A percentile compares a stretch with the other conserved stretches of the same genome.
These are phyloP conservation scores for Alligator sinensis DNA, from an alignment of 2,113 vertebrate species.

Conservation along the genomic window DNA sequence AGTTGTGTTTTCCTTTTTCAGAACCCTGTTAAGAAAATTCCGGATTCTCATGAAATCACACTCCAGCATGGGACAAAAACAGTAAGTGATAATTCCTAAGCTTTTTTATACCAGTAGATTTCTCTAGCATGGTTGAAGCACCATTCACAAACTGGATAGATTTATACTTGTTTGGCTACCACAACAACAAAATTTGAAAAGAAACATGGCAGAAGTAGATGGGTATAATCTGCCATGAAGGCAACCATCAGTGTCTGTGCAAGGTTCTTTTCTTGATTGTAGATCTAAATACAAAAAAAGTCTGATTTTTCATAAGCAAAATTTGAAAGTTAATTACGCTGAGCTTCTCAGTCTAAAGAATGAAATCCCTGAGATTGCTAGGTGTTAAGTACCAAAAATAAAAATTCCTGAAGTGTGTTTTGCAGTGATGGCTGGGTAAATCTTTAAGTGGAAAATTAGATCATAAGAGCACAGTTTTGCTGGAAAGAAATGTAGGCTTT, in stretches of 20 bases:
- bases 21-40: slow-evolving; percentile 94
- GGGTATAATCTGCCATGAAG: background rate
- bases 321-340: background rate
- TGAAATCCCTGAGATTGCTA: background rate
- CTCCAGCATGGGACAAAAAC: slow-evolving; percentile 92
- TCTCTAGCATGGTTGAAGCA: background rate
- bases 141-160: background rate
- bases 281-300: background rate
- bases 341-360: background rate
- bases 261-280: background rate
- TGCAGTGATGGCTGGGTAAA: background rate
- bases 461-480: too few species aligned
- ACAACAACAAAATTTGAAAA: background rate
- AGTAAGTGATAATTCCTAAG: slow-evolving; percentile 79
- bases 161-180: background rate
- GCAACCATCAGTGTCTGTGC: background rate
- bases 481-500: background rate
- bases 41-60: slow-evolving; percentile 96
- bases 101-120: background rate
- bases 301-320: too few species aligned
- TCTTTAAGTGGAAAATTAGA: background rate
- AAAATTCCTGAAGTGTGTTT: background rate
- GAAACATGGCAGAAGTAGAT: background rate
- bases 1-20: slow-evolving; percentile 60
- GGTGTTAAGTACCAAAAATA: background rate